Conservation (phyloP, 2,113 vertebrate genomes). For the Fulica atra region DNA sequence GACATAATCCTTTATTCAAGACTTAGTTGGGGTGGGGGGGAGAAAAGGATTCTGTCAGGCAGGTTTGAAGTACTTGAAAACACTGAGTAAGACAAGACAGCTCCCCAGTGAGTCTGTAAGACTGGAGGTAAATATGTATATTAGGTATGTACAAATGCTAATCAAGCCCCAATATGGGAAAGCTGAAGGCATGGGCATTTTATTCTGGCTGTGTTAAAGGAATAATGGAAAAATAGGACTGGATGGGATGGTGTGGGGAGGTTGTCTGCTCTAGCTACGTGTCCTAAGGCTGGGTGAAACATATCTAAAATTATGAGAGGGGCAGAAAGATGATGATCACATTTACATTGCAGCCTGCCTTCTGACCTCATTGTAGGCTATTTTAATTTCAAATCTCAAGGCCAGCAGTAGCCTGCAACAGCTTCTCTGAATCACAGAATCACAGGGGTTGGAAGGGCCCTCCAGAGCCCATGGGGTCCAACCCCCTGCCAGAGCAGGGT, state of each 20-base stretch:
- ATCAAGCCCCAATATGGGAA: not conserved
- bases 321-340: not conserved
- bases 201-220: not conserved
- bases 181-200: not conserved
- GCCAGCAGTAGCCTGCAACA: not conserved
- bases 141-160: not conserved
- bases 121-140: not conserved
- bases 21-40: not conserved
- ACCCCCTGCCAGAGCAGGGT: no score
- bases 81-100: not conserved
- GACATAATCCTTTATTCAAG: conserved; percentile 20
- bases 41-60: not conserved
- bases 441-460: no score
- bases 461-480: no score
- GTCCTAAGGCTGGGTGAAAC: not conserved
- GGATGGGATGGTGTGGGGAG: not conserved
- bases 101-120: not conserved
- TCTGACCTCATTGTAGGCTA: not conserved
- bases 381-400: not conserved
- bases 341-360: not conserved
- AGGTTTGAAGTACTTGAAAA: not conserved
- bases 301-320: not conserved
- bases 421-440: no score
- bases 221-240: not conserved
- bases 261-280: not conserved